Percentiles rank a stretch among this genome's conserved stretches.
These are phyloP conservation scores for Pipra filicauda DNA, from an alignment of 2,113 vertebrate genomes.

Conservation along the genomic window DNA sequence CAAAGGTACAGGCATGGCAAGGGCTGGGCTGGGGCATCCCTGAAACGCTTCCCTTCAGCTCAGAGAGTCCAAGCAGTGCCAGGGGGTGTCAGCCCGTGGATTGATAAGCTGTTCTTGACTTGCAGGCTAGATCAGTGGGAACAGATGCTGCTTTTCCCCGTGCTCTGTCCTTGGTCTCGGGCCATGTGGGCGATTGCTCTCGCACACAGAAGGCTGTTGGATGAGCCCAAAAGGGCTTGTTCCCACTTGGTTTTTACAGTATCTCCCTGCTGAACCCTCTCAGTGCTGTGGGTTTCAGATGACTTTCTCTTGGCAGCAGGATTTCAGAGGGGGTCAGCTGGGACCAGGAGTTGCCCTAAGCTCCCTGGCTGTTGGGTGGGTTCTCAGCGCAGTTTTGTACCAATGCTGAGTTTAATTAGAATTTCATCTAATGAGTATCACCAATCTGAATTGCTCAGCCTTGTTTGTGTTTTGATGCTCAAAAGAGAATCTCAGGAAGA, in stretches of 20 bases:
- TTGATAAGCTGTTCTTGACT: neutral
- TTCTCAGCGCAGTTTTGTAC: neutral
- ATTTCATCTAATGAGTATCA: neutral
- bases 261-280: neutral
- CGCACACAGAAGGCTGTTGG: rapidly evolving
- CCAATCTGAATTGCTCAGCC: neutral
- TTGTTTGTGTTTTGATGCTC: neutral
- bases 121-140: neutral
- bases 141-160: rapidly evolving
- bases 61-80: neutral
- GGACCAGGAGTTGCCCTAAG: neutral
- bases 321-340: neutral
- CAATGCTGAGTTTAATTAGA: neutral
- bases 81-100: neutral
- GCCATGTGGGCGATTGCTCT: rapidly evolving
- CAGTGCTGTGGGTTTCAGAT: neutral
- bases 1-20: conserved; percentile 77
- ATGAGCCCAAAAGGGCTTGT: neutral
- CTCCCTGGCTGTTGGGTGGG: neutral
- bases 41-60: neutral
- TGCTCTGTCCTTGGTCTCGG: neutral
- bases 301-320: neutral
- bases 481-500: neutral
- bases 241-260: neutral
- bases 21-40: neutral